Conservation (phyloP, 2,797 vertebrate species). For the Vireo griseus region DNA sequence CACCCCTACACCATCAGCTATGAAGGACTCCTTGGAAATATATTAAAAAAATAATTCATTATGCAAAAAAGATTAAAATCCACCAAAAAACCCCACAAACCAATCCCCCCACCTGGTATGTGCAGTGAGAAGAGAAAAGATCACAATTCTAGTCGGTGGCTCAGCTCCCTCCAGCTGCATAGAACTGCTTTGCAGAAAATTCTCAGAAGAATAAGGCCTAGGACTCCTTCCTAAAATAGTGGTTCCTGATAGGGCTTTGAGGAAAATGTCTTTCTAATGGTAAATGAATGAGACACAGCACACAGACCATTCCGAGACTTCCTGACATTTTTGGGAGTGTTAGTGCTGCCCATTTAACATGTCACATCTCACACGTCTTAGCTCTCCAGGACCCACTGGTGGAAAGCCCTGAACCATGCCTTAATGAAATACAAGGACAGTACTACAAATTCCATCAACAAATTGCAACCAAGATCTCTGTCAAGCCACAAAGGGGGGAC, state of each 20-base stretch:
- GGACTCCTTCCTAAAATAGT: neutral
- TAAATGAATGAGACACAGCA: neutral
- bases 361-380: neutral
- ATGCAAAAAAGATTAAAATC: neutral
- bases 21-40: neutral
- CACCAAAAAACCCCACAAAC: neutral
- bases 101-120: neutral
- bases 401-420: neutral
- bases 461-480: neutral
- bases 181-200: neutral
- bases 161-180: neutral
- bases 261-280: neutral
- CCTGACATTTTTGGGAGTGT: neutral
- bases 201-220: neutral
- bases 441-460: neutral
- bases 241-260: neutral
- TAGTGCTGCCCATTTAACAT: neutral
- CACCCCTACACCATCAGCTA: neutral
- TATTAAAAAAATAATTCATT: neutral
- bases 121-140: neutral
- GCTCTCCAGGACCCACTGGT: neutral
- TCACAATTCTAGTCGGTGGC: rapidly evolving
- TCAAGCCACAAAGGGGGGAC: neutral
- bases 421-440: neutral
- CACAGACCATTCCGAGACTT: neutral